Evolutionary conservation across 2,113 vertebrate species (phyloP).

Genomic region (Plectropomus leopardus): DNA sequence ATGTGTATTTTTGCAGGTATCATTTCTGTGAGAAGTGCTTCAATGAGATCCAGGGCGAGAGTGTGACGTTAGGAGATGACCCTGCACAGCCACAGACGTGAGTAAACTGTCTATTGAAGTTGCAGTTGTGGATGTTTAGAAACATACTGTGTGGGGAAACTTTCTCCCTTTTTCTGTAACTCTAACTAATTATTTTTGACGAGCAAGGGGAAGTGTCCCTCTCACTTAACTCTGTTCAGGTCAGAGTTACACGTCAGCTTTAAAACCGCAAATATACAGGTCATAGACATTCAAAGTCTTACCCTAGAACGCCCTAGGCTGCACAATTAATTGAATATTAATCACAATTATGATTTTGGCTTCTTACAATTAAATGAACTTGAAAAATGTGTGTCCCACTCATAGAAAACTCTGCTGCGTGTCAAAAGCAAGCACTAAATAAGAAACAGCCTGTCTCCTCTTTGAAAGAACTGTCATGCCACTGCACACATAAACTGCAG

Average conservation of each 20-base stretch:
- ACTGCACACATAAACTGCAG: too few relatives aligned
- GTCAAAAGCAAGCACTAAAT: too few relatives aligned
- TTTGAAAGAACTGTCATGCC: too few relatives aligned
- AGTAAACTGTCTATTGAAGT: conserved; percentile 72
- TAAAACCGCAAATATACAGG: too few relatives aligned
- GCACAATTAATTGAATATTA: too few relatives aligned
- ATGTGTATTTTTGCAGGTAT: conserved; percentile 91
- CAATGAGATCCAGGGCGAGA: conserved; percentile 99
- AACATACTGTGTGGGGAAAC: not conserved
- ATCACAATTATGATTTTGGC: too few relatives aligned
- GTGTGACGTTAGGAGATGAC: conserved; percentile 97
- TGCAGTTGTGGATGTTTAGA: not conserved
- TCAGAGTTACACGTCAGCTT: not conserved
- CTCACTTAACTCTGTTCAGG: not conserved
- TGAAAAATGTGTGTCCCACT: too few relatives aligned
- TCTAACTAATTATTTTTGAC: not conserved
- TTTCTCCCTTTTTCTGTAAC: not conserved
- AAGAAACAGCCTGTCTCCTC: too few relatives aligned
- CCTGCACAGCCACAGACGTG: conserved; percentile 98
- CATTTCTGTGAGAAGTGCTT: conserved; percentile 99
- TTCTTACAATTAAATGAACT: too few relatives aligned
- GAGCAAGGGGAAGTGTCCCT: not conserved
- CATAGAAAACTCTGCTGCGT: too few relatives aligned
- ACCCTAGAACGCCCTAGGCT: not conserved
- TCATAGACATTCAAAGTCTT: not conserved